phyloP scores from a whole-genome alignment of 2,797 vertebrate genomes.

The Cygnus olor region DNA sequence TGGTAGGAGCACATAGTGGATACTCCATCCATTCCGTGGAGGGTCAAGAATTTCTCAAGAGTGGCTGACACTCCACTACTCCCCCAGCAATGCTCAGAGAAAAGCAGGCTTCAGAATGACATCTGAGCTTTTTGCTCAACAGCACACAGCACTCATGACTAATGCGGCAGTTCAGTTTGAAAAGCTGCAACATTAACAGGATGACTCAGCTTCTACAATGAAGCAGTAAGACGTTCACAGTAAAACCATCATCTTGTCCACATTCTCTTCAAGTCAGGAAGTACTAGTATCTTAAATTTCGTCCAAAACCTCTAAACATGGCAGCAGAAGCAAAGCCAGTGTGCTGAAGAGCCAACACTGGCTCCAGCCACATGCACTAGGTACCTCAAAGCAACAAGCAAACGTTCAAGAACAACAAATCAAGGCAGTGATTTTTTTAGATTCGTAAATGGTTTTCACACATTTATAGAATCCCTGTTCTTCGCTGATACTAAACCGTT shows the following conservation, averaged over 20 bases:
- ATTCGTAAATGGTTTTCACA: not conserved
- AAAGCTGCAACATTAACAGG: not conserved
- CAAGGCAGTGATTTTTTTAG: not conserved
- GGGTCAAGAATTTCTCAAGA: not conserved
- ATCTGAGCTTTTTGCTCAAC: not conserved
- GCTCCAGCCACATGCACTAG: not conserved
- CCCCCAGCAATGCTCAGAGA: not conserved
- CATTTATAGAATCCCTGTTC: not conserved
- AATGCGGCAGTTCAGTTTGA: not conserved
- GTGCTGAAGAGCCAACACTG: not conserved
- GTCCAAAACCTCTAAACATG: not conserved
- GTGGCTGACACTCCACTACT: not conserved
- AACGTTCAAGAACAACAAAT: not conserved
- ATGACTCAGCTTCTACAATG: not conserved
- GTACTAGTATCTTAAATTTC: not conserved
- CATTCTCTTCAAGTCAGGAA: not conserved
- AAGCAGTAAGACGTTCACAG: not conserved
- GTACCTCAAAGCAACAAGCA: not conserved
- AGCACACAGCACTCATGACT: not conserved
- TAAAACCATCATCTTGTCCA: not conserved
- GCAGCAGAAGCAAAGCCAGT: conserved; percentile 12
- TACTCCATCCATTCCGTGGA: rapidly evolving
- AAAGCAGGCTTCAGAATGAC: not conserved
- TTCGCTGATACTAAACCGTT: not conserved
- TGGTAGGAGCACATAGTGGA: not conserved